Conservation (phyloP, 2,888 invertebrate species). For the Drosophila prostipennis region DNA sequence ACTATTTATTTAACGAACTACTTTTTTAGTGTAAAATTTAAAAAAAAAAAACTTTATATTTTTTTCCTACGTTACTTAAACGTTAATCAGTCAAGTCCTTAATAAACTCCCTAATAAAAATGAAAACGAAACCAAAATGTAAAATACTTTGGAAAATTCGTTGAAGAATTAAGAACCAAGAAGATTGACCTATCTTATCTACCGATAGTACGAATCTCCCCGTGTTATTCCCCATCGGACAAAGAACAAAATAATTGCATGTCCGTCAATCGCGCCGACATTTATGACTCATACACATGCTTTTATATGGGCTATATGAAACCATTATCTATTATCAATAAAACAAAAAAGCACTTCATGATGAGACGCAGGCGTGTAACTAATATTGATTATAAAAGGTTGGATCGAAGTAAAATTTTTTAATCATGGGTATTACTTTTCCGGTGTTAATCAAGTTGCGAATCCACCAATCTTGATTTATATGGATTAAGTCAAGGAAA, state of each 20-base stretch:
- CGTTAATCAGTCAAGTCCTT: no score
- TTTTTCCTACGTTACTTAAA: neutral
- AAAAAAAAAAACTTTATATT: no score
- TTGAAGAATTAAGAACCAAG: neutral
- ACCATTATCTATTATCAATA: conserved; percentile 27
- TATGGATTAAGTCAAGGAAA: conserved; percentile 11
- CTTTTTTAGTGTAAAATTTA: no score
- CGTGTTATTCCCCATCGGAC: conserved; percentile 24
- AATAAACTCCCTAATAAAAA: neutral
- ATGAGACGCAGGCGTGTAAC: conserved; percentile 17
- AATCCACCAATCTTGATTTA: conserved; percentile 33
- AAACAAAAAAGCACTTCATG: conserved; percentile 12
- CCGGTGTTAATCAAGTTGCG: conserved; percentile 3
- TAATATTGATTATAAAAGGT: conserved; percentile 4
- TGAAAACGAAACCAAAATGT: neutral
- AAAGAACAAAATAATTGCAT: conserved; percentile 19
- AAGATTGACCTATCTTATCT: conserved; percentile 25
- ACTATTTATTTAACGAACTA: no score
- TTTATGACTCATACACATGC: conserved; percentile 29
- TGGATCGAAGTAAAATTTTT: neutral
- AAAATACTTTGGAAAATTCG: neutral
- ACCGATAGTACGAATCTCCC: conserved; percentile 13
- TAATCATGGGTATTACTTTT: neutral
- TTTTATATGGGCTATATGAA: conserved; percentile 5
- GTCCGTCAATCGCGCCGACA: conserved; percentile 15